Percentiles rank a stretch among this genome's conserved stretches.
phyloP scores from a whole-genome alignment of 2,113 vertebrate species.

The Amphiprion percula region DNA sequence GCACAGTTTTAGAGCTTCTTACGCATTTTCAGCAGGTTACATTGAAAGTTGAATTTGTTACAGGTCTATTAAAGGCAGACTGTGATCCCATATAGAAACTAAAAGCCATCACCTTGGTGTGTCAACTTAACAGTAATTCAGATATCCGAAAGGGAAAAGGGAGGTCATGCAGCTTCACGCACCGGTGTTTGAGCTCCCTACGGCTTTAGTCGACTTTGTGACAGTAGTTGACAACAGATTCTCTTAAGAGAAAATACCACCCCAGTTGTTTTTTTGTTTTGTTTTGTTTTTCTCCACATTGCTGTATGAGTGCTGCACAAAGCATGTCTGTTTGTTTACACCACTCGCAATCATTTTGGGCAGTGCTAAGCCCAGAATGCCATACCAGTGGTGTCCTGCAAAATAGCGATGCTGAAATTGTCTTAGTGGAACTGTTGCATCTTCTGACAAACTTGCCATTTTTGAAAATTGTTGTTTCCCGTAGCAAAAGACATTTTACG shows the following conservation, averaged over 20 bases:
- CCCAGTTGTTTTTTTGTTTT: neutral
- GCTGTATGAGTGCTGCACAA: no score
- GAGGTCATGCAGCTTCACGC: neutral
- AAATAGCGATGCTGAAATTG: no score
- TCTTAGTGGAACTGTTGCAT: no score
- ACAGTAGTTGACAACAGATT: neutral
- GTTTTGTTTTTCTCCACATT: no score
- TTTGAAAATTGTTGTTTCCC: no score
- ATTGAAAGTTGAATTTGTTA: conserved; percentile 35
- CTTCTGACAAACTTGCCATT: no score
- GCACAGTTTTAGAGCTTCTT: conserved; percentile 26
- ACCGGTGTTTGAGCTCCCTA: neutral
- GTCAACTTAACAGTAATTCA: neutral
- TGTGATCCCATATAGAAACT: neutral
- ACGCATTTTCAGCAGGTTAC: conserved; percentile 6
- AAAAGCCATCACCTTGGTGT: neutral
- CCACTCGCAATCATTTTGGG: no score
- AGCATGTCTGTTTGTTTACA: no score
- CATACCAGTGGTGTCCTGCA: no score
- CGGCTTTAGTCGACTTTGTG: neutral
- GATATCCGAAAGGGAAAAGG: neutral
- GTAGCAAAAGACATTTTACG: no score
- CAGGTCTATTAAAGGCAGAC: conserved; percentile 29
- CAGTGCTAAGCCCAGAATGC: no score
- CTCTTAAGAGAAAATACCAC: neutral